A percentile compares a stretch with the other conserved stretches of the same genome.
Conservation (phyloP, 2,113 vertebrate genomes). For the Corapipo altera region DNA sequence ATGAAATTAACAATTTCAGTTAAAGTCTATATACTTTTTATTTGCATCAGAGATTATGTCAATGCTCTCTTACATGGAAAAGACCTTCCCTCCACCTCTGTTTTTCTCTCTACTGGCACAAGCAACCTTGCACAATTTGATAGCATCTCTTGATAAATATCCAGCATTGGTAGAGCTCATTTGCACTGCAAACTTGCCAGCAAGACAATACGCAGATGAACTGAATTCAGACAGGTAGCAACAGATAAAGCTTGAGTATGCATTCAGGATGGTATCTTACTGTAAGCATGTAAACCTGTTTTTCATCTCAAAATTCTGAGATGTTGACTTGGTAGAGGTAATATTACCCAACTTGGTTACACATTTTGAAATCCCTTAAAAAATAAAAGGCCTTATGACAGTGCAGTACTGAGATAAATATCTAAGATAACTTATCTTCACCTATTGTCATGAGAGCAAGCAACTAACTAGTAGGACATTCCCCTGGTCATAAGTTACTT, state of each 20-base stretch:
- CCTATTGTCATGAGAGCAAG: not conserved
- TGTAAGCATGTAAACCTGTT: conserved; percentile 12
- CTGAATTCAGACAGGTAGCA: not conserved
- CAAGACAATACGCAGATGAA: conserved; percentile 32
- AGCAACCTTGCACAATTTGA: not conserved
- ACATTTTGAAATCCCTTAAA: conserved; percentile 47
- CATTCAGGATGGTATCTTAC: conserved; percentile 47
- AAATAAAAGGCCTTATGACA: not conserved
- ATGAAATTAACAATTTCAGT: not conserved
- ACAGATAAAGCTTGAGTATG: conserved; percentile 31
- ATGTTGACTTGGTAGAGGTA: not conserved
- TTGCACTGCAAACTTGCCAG: not conserved
- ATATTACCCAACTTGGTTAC: not conserved
- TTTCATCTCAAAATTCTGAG: conserved; percentile 30
- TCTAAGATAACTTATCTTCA: conserved; percentile 14
- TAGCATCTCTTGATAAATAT: not conserved
- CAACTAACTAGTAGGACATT: not conserved
- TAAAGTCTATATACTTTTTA: not conserved
- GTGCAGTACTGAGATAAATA: not conserved
- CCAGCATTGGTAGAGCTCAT: not conserved
- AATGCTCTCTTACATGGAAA: not conserved
- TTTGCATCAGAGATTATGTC: not conserved
- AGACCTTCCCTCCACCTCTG: not conserved
- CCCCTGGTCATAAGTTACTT: not conserved
- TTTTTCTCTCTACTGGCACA: not conserved